Conservation (phyloP, 2,797 vertebrate species). For the Lerista edwardsae region DNA sequence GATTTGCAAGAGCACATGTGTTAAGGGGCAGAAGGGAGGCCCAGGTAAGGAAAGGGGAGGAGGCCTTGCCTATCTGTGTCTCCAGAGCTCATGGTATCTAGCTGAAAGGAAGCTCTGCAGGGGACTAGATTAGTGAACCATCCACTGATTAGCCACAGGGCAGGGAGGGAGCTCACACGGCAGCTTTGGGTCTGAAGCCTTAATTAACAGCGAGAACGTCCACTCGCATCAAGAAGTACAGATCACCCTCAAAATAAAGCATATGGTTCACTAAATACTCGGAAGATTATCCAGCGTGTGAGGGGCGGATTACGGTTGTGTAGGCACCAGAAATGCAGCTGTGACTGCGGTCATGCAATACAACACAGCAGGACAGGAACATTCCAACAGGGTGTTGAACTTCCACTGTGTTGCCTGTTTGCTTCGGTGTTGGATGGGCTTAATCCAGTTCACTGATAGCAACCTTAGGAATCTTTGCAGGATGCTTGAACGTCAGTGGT, state of each 20-base stretch:
- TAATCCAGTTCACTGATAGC: no score
- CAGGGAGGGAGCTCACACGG: constrained; percentile 35
- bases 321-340: constrained; percentile 63
- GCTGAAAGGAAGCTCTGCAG: constrained; percentile 33
- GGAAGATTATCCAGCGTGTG: constrained; percentile 62
- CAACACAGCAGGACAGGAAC: constrained; percentile 27
- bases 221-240: constrained; percentile 46
- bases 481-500: no score
- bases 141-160: constrained; percentile 47
- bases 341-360: constrained; percentile 45
- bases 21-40: neutral
- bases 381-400: accelerated
- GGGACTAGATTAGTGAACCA: constrained; percentile 41
- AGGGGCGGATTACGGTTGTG: constrained; percentile 61
- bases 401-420: no score
- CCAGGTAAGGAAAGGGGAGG: neutral
- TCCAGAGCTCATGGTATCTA: constrained; percentile 13
- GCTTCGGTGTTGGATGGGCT: no score
- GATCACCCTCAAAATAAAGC: constrained; percentile 61
- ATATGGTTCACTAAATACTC: constrained; percentile 69
- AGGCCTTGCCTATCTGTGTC: constrained; percentile 31
- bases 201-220: constrained; percentile 68
- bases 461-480: no score
- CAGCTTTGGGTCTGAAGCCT: constrained; percentile 54
- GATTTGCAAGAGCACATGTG: neutral